Evolutionary conservation across 2,888 invertebrate genomes (phyloP).

Genomic region (Patella depressa): DNA sequence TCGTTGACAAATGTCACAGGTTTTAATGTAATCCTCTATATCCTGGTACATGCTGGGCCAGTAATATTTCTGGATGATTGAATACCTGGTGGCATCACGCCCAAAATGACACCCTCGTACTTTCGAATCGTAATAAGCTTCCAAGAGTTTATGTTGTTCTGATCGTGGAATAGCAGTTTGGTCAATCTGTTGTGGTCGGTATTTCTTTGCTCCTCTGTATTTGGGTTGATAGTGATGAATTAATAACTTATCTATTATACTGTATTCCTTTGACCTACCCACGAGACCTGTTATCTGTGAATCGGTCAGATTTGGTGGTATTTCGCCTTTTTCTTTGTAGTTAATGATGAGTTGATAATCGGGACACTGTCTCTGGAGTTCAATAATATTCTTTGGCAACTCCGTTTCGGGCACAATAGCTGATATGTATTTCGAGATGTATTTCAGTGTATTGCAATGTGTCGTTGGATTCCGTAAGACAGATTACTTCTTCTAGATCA

Average conservation of each 20-base stretch:
- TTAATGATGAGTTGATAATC: no score
- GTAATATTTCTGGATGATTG: conserved; percentile 19
- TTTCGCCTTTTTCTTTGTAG: no score
- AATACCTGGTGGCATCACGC: conserved; percentile 14
- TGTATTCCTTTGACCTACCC: neutral
- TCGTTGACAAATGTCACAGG: conserved; percentile 17
- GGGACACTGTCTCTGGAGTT: no score
- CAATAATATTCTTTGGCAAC: no score
- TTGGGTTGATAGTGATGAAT: neutral
- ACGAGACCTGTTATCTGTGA: no score
- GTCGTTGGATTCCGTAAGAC: no score
- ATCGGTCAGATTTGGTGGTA: neutral
- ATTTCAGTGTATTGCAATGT: no score
- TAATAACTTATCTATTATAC: neutral
- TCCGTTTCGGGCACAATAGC: no score
- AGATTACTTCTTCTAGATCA: no score
- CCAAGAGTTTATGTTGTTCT: neutral
- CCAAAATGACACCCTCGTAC: conserved; percentile 6
- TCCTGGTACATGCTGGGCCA: conserved; percentile 21
- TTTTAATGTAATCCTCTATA: conserved; percentile 13
- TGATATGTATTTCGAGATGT: no score
- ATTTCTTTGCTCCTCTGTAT: neutral
- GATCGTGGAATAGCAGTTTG: neutral
- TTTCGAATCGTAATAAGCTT: neutral
- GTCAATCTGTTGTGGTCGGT: neutral